Evolutionary conservation across 2,888 invertebrate species (phyloP).

Genomic region (Pherbina coryleti): DNA sequence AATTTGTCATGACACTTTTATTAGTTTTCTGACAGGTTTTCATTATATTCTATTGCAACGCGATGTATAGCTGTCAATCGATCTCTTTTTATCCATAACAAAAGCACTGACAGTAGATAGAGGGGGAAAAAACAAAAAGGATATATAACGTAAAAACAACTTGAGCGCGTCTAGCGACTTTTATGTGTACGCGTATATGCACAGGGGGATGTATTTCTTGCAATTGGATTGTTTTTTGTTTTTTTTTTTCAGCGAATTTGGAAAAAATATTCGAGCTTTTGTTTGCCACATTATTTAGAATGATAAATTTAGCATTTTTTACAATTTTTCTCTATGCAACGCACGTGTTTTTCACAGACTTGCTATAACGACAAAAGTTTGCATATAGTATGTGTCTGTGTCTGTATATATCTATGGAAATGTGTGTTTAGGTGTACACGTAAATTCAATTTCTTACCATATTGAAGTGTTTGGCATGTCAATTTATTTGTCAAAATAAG

Average conservation of each 20-base stretch:
- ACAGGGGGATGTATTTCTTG: background rate
- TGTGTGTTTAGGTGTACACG: conserved; percentile 6
- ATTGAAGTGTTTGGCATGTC: conserved; percentile 31
- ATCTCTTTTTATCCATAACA: background rate
- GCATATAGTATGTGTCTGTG: background rate
- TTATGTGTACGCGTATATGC: background rate
- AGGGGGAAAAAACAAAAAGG: no score
- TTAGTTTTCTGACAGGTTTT: conserved; percentile 30
- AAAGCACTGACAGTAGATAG: background rate
- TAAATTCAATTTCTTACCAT: conserved; percentile 13
- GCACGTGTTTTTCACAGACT: conserved; percentile 1
- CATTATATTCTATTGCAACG: conserved; percentile 19
- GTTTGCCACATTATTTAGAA: background rate
- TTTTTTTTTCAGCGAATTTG: background rate
- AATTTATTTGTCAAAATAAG: conserved; percentile 26
- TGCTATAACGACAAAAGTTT: background rate
- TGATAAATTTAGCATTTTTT: background rate
- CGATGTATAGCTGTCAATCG: background rate
- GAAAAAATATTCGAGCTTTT: background rate
- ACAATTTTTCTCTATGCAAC: background rate
- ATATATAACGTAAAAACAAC: background rate
- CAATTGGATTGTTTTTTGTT: background rate
- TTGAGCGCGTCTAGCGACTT: background rate
- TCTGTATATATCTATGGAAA: background rate
- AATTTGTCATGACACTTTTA: conserved; percentile 29